Evolutionary conservation across 2,888 invertebrate species (phyloP).

Genomic region (Caenorhabditis uteleia): DNA sequence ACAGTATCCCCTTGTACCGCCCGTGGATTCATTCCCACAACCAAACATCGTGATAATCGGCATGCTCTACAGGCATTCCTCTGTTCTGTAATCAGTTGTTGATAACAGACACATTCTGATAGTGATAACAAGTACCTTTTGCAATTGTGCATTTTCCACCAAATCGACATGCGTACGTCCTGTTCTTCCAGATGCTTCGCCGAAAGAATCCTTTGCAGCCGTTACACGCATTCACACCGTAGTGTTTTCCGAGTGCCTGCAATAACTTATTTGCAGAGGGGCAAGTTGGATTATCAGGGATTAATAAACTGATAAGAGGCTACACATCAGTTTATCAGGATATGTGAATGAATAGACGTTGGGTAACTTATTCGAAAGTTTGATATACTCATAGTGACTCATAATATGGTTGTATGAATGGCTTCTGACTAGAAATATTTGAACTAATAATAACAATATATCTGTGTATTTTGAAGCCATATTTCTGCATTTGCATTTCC

Average conservation of each 20-base stretch:
- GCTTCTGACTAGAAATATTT: too few relatives aligned
- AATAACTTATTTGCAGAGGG: too few relatives aligned
- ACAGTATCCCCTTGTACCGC: constrained; percentile 48
- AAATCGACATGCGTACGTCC: constrained; percentile 49
- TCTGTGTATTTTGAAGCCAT: too few relatives aligned
- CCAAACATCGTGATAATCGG: constrained; percentile 38
- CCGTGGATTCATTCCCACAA: constrained; percentile 58
- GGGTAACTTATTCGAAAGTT: neutral
- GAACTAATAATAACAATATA: too few relatives aligned
- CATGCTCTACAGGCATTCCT: constrained; percentile 54
- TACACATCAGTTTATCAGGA: too few relatives aligned
- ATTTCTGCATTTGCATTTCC: too few relatives aligned
- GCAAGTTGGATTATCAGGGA: too few relatives aligned
- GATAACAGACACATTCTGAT: neutral
- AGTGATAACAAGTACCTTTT: constrained; percentile 29
- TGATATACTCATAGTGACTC: neutral
- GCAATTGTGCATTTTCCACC: constrained; percentile 42
- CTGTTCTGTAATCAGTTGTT: constrained; percentile 51
- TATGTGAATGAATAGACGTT: too few relatives aligned
- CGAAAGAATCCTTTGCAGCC: constrained; percentile 68
- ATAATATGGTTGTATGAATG: too few relatives aligned
- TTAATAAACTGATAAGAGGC: neutral
- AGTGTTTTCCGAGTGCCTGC: constrained; percentile 57
- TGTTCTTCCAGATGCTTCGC: constrained; percentile 54
- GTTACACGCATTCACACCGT: constrained; percentile 60